These are phyloP conservation scores for Lordiphosa clarofinis DNA, from an alignment of 1,140 invertebrate genomes.

Conservation along the genomic window DNA sequence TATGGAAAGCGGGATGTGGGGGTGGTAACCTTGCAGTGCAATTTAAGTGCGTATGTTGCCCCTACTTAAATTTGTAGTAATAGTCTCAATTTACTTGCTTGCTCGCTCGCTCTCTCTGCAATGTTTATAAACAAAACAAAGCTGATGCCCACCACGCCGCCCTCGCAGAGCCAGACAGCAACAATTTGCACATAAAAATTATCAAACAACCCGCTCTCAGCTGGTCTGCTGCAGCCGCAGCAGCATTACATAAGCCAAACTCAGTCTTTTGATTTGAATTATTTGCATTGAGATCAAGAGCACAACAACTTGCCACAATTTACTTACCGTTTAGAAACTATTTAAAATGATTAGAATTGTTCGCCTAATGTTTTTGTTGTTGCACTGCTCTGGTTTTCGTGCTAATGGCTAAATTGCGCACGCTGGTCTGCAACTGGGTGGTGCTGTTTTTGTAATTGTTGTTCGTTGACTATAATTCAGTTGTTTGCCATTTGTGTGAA, in stretches of 20 bases:
- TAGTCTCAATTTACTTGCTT: no score
- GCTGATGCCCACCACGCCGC: conserved; percentile 3
- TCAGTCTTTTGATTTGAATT: not conserved
- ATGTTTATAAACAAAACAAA: conserved; percentile 16
- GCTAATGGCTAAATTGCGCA: not conserved
- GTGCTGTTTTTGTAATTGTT: not conserved
- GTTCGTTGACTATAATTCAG: no score
- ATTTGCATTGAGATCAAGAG: conserved; percentile 3
- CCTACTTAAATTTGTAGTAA: not conserved
- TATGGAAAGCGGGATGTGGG: conserved; percentile 1
- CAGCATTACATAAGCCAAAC: conserved; percentile 35
- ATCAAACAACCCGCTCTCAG: conserved; percentile 8
- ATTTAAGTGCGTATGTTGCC: conserved; percentile 1
- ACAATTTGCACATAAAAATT: conserved; percentile 43
- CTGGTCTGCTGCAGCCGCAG: conserved; percentile 15
- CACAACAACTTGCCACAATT: conserved; percentile 14
- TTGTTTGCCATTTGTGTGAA: no score
- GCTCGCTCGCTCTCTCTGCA: not conserved
- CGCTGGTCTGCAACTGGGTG: not conserved
- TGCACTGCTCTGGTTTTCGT: not conserved
- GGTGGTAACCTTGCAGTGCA: not conserved
- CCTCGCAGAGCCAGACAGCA: conserved; percentile 12
- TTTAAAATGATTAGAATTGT: conserved; percentile 28
- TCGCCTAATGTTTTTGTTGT: not conserved
- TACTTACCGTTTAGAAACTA: conserved; percentile 40